Evolutionary conservation across 2,888 invertebrate genomes (phyloP), one percentile per base, ranked within the genome.

Genomic region (Andrena chrysosceles): DNA sequence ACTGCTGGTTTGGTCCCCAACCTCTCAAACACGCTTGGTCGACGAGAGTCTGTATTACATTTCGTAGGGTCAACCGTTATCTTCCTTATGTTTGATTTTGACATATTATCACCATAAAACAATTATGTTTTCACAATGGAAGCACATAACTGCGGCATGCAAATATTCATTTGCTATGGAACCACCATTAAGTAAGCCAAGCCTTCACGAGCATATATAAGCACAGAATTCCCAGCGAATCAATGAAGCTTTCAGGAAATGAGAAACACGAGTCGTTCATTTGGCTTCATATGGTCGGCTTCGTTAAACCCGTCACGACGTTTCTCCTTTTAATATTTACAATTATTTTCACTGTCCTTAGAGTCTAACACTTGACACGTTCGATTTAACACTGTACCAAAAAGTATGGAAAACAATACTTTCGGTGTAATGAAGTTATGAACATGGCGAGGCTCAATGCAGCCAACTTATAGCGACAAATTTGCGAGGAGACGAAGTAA

Each of bases 21-120:
- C 90, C 97, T 96, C 94, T 97, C 97, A 94, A 97, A 97, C 89
- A 97, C 97, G 95, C 97, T 97, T 88, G 97, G 97, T 94, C 97
- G 95, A 88, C 93, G 95, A 94, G 95, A 94, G 93, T 96, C 95
- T 95, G 91, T 92, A 88, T 96, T 96, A 93, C 95, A 95, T 95
- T 96, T 96, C 93, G 96, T 95, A 94, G 96, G 95, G 94, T 96
- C 96, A 94, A 96, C 96, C 94, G 96, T 96, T 94, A 96, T 96
- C 96, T 96, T 97, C 94, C 96, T 96, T 95, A 96, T 96, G 94
- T 96, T 96, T 95, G 96, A 96, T 95, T 95, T 95, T 94, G 95
- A 95, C 95, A 95, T 95, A 94, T 94, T 95, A 94, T 94, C 93
- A 92, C 94, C 93, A 93, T 90, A 92, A 92, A 93, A 90, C 91